Evolutionary conservation across 2,113 vertebrate species (phyloP).

Genomic region (Mormyrus lacerda): DNA sequence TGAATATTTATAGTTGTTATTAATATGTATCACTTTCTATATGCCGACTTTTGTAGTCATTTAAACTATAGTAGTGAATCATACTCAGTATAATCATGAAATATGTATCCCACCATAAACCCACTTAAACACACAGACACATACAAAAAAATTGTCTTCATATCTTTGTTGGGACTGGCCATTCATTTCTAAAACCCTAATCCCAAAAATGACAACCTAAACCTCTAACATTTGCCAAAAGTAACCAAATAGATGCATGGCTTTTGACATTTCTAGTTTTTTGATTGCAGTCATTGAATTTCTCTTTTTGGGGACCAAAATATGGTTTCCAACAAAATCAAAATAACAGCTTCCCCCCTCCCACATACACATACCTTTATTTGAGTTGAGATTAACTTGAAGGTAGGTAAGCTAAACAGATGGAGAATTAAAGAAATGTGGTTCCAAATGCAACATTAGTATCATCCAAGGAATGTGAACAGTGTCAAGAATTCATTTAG

Average conservation of each 20-base stretch:
- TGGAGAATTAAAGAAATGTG: not conserved
- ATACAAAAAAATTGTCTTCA: not conserved
- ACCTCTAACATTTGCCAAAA: not conserved
- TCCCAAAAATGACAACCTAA: not conserved
- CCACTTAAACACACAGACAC: not conserved
- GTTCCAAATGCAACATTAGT: not conserved
- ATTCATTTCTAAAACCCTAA: too few relatives aligned
- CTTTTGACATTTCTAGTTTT: too few relatives aligned
- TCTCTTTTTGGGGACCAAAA: too few relatives aligned
- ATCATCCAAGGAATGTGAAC: not conserved
- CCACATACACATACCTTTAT: not conserved
- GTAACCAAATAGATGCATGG: too few relatives aligned
- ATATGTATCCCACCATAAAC: not conserved
- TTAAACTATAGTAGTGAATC: not conserved
- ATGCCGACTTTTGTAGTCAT: not conserved
- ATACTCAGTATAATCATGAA: not conserved
- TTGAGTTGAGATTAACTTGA: not conserved
- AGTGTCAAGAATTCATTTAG: not conserved
- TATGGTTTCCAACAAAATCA: too few relatives aligned
- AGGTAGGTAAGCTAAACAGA: not conserved
- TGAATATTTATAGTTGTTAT: not conserved
- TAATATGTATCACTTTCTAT: not conserved
- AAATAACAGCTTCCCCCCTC: too few relatives aligned
- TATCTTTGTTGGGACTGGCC: not conserved
- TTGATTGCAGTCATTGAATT: too few relatives aligned